These are phyloP conservation scores for Papilio elwesi DNA, from an alignment of 2,888 invertebrate genomes.

Conservation along the genomic window DNA sequence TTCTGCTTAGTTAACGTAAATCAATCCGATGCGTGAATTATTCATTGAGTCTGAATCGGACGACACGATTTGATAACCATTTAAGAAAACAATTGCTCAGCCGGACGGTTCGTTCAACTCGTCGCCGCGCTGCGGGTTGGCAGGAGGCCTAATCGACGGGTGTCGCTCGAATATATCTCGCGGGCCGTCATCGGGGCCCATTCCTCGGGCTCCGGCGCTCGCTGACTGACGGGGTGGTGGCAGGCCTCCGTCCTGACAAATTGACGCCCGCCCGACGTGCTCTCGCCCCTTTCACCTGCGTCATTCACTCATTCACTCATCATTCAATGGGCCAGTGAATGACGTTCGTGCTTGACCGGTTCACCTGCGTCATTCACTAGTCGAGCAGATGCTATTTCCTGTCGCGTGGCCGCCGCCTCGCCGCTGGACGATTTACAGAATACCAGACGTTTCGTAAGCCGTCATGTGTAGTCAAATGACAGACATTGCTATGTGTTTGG, in stretches of 20 bases:
- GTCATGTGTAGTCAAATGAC: constrained; percentile 9
- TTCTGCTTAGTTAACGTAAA: not conserved
- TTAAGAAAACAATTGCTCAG: constrained; percentile 80
- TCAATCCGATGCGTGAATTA: constrained; percentile 52
- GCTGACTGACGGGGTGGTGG: constrained; percentile 78
- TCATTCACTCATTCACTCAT: constrained; percentile 49
- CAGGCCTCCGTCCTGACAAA: constrained; percentile 71
- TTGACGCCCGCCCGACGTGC: constrained; percentile 67
- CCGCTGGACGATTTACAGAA: not conserved
- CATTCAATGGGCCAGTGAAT: not conserved
- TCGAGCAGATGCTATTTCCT: constrained; percentile 25
- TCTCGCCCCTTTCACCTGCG: constrained; percentile 49
- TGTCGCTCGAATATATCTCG: constrained; percentile 76
- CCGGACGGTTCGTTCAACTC: constrained; percentile 69
- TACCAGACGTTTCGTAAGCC: constrained; percentile 11
- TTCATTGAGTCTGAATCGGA: constrained; percentile 61
- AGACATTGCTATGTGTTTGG: constrained; percentile 10
- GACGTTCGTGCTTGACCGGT: constrained; percentile 35
- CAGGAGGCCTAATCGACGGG: constrained; percentile 79
- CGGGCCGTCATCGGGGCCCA: constrained; percentile 72
- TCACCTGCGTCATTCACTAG: constrained; percentile 16
- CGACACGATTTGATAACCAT: constrained; percentile 68
- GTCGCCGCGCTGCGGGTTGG: constrained; percentile 79
- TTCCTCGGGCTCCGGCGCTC: constrained; percentile 75
- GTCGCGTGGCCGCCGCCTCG: constrained; percentile 32